These are phyloP conservation scores for Molorchus minor DNA, from an alignment of 2,888 invertebrate genomes.

Conservation along the genomic window DNA sequence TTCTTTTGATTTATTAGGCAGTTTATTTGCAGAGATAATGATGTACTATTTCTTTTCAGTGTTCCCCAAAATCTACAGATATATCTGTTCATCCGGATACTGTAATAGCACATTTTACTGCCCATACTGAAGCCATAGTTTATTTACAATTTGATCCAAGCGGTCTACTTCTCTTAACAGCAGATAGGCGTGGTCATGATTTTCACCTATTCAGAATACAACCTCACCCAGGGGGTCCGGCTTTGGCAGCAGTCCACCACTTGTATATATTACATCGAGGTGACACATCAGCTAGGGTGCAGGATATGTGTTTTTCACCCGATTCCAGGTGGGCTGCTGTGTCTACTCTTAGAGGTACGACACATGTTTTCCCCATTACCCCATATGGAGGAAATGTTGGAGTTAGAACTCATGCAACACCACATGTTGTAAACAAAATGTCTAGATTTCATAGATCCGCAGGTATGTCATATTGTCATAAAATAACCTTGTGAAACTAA, in stretches of 20 bases:
- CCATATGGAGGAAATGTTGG: constrained; percentile 94
- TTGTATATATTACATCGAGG: constrained; percentile 94
- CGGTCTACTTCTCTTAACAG: constrained; percentile 88
- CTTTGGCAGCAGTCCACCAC: constrained; percentile 91
- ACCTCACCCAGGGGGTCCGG: constrained; percentile 84
- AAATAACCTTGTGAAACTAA: too few relatives aligned
- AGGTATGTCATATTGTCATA: constrained; percentile 62
- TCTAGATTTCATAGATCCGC: constrained; percentile 95
- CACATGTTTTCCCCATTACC: constrained; percentile 96
- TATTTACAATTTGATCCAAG: constrained; percentile 91
- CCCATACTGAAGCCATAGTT: constrained; percentile 88
- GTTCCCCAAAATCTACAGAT: constrained; percentile 35
- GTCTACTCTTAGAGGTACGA: constrained; percentile 94
- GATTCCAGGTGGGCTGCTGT: constrained; percentile 98
- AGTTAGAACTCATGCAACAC: constrained; percentile 92
- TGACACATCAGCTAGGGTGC: constrained; percentile 95
- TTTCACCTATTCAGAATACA: constrained; percentile 96
- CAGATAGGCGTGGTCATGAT: constrained; percentile 91
- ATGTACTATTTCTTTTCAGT: constrained; percentile 29
- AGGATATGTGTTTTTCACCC: constrained; percentile 89
- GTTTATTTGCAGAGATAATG: too few relatives aligned
- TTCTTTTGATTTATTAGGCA: too few relatives aligned
- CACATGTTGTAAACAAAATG: constrained; percentile 91
- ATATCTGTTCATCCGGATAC: constrained; percentile 70
- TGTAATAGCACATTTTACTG: constrained; percentile 86